These are phyloP conservation scores for Camelus dromedarius DNA, from an alignment of 2,113 vertebrate genomes.

Conservation along the genomic window DNA sequence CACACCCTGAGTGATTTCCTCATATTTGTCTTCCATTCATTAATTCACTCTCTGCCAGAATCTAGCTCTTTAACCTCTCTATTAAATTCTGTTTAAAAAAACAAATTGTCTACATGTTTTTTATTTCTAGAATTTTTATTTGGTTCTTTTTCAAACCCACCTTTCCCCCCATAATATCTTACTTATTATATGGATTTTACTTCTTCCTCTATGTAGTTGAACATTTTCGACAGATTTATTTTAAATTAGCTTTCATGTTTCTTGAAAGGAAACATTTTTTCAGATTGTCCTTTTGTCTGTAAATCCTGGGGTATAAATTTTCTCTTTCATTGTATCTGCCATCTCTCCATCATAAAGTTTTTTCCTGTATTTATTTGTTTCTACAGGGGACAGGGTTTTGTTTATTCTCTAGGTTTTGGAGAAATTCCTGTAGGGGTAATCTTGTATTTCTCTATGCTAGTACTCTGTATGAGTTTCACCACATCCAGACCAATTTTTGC, in stretches of 20 bases:
- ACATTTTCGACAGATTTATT: slow-evolving; percentile 3
- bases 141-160: not conserved
- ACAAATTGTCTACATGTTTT: not conserved
- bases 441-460: slow-evolving; percentile 5
- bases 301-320: not conserved
- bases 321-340: not conserved
- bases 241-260: slow-evolving; percentile 48
- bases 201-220: not conserved
- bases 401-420: slow-evolving; percentile 3
- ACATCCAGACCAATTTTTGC: not conserved
- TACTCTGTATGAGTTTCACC: not conserved
- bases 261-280: slow-evolving; percentile 40
- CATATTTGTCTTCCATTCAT: slow-evolving; percentile 16
- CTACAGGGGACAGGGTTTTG: not conserved
- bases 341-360: not conserved
- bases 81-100: not conserved
- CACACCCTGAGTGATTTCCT: not conserved
- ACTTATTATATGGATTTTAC: not conserved
- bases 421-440: not conserved
- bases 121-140: slow-evolving; percentile 15
- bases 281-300: slow-evolving; percentile 6
- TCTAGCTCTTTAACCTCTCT: not conserved
- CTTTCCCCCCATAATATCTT: not conserved
- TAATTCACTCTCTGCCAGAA: not conserved
- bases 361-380: not conserved